Conservation (phyloP, 2,113 vertebrate genomes). For the Sander lucioperca region DNA sequence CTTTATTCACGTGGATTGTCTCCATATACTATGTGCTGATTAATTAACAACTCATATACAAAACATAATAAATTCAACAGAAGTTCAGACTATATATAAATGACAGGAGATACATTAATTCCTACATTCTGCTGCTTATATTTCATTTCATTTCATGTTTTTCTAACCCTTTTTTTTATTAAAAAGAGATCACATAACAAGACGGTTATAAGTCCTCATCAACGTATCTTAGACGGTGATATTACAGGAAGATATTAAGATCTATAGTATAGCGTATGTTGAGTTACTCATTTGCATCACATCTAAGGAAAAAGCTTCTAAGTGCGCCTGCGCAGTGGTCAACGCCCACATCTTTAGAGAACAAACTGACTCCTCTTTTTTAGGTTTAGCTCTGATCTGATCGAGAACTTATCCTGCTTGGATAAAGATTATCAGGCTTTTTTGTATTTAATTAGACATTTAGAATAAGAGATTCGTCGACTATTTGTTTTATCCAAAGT, state of each 20-base stretch:
- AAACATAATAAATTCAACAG: too few species aligned
- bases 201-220: not conserved
- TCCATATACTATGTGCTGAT: too few species aligned
- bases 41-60: too few species aligned
- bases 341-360: slow-evolving; percentile 16
- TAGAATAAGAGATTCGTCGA: not conserved
- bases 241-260: not conserved
- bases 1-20: too few species aligned
- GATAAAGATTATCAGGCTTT: not conserved
- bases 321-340: slow-evolving; percentile 31
- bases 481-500: not conserved
- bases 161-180: too few species aligned
- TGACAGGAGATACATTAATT: too few species aligned
- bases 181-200: not conserved
- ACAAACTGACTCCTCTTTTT: not conserved
- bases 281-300: not conserved
- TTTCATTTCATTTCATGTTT: too few species aligned
- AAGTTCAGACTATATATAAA: too few species aligned
- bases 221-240: not conserved
- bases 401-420: not conserved
- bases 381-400: not conserved
- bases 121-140: too few species aligned
- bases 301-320: not conserved
- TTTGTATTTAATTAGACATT: not conserved
- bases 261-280: not conserved